Percentiles rank a stretch among this genome's conserved stretches.
phyloP scores from a whole-genome alignment of 2,797 vertebrate species.

The Toxotes lorentzi region DNA sequence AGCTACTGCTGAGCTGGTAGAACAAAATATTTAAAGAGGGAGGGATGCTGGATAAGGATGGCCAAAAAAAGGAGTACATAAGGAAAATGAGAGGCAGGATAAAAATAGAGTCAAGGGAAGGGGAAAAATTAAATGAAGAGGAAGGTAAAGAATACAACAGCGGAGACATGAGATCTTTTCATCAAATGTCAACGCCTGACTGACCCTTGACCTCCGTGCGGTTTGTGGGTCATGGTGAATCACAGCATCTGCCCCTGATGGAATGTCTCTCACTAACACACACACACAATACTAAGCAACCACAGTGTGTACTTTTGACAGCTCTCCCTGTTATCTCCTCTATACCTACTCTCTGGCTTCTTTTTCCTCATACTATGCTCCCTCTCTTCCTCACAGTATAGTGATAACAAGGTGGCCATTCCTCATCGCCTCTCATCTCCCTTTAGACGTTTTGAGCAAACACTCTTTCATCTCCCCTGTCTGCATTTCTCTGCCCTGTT shows the following conservation, averaged over 20 bases:
- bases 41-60: neutral
- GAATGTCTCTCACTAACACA: conserved; percentile 66
- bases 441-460: conserved; percentile 57
- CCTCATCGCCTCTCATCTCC: conserved; percentile 61
- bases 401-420: conserved; percentile 61
- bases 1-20: conserved; percentile 35
- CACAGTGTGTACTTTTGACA: conserved; percentile 41
- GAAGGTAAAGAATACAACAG: conserved; percentile 40
- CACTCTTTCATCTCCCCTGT: conserved; percentile 68
- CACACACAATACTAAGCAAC: conserved; percentile 8
- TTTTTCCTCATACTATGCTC: conserved; percentile 18
- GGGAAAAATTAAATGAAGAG: conserved; percentile 34
- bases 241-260: conserved; percentile 52
- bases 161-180: conserved; percentile 42
- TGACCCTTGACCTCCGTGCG: conserved; percentile 68
- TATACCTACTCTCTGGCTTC: neutral
- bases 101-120: conserved; percentile 39
- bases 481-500: conserved; percentile 50
- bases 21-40: conserved; percentile 22
- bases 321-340: conserved; percentile 38
- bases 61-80: neutral
- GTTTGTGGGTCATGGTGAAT: conserved; percentile 60
- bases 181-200: conserved; percentile 60
- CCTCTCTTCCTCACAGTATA: conserved; percentile 19
- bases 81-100: neutral